phyloP scores from a whole-genome alignment of 1,140 invertebrate species.

The Ganaspis sp. region DNA sequence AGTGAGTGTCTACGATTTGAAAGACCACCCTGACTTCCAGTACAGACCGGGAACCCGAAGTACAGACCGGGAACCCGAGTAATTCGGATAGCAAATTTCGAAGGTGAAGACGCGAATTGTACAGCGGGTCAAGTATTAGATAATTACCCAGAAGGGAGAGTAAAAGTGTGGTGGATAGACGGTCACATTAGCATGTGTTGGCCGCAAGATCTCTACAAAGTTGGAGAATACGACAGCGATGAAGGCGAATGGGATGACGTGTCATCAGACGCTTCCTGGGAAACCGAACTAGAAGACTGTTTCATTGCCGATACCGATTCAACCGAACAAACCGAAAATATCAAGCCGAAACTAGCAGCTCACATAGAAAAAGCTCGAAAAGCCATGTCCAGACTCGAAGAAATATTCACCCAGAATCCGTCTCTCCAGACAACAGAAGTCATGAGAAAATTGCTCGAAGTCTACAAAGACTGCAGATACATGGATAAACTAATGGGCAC shows the following conservation, averaged over 20 bases:
- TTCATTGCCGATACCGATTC: constrained; percentile 70
- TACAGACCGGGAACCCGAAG: constrained; percentile 92
- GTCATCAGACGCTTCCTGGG: constrained; percentile 84
- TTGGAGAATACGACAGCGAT: constrained; percentile 87
- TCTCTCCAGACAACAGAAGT: constrained; percentile 84
- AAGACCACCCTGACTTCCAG: constrained; percentile 95
- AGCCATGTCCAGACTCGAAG: constrained; percentile 84
- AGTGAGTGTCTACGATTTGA: constrained; percentile 95
- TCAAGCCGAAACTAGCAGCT: constrained; percentile 82
- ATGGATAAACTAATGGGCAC: constrained; percentile 90
- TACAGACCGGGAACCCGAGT: constrained; percentile 94
- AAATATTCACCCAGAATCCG: constrained; percentile 86
- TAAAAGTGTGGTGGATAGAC: constrained; percentile 93
- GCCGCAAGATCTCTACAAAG: constrained; percentile 90
- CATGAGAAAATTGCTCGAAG: constrained; percentile 86
- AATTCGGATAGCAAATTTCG: constrained; percentile 89
- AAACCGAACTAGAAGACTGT: constrained; percentile 85
- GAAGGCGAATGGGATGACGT: constrained; percentile 88
- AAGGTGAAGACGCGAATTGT: constrained; percentile 82
- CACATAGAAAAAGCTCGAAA: constrained; percentile 86
- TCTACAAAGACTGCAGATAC: constrained; percentile 91
- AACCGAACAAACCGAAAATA: constrained; percentile 70
- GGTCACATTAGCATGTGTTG: constrained; percentile 90
- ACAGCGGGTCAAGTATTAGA: constrained; percentile 93
- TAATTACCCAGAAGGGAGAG: constrained; percentile 89